These are phyloP conservation scores for Drosophila littoralis DNA, from an alignment of 1,140 invertebrate genomes.

Conservation along the genomic window DNA sequence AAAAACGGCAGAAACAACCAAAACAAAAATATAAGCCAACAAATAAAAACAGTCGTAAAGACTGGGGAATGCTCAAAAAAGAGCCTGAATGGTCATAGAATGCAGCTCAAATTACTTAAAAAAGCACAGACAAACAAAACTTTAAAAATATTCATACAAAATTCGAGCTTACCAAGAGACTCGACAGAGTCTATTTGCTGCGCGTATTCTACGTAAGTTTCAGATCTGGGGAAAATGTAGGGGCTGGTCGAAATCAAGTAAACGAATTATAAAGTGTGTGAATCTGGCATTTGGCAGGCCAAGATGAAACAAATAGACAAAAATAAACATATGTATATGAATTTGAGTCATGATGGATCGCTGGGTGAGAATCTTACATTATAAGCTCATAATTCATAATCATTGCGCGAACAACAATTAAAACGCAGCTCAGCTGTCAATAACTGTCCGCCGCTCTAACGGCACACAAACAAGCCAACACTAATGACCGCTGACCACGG, in stretches of 20 bases:
- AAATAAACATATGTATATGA: no score
- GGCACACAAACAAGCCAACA: conserved; percentile 51
- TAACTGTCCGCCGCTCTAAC: conserved; percentile 59
- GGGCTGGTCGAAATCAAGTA: conserved; percentile 31
- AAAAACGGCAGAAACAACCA: conserved; percentile 20
- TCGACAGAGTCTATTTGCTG: no score
- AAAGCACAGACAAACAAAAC: not conserved
- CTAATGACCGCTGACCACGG: conserved; percentile 27
- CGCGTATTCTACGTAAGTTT: no score
- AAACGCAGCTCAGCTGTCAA: conserved; percentile 38
- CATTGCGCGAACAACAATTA: conserved; percentile 36
- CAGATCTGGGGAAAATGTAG: no score
- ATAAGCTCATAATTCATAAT: conserved; percentile 60
- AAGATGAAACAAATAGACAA: conserved; percentile 48
- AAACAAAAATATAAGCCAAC: conserved; percentile 44
- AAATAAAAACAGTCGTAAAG: conserved; percentile 52
- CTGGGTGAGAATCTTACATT: conserved; percentile 50
- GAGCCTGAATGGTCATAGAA: conserved; percentile 9
- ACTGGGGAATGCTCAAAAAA: conserved; percentile 28
- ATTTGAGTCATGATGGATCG: conserved; percentile 33
- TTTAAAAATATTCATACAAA: conserved; percentile 1
- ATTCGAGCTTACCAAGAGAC: no score
- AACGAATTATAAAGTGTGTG: conserved; percentile 57
- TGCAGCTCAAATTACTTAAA: conserved; percentile 18
- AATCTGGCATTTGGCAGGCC: conserved; percentile 60